A percentile compares a stretch with the other conserved stretches of the same genome.
Conservation (phyloP, 2,113 vertebrate genomes). For the Ranitomeya variabilis region DNA sequence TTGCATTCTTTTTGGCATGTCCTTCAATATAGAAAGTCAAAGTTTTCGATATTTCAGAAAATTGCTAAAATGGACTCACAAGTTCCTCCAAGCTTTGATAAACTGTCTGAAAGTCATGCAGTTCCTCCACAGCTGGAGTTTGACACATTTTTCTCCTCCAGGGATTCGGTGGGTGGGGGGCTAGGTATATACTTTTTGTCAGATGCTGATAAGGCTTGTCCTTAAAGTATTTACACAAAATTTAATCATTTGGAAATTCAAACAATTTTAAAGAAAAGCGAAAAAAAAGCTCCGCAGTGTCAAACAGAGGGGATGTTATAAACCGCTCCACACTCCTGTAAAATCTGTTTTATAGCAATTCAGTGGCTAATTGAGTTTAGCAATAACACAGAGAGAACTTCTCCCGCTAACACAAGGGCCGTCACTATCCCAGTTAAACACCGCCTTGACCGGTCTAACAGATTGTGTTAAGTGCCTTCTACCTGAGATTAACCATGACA, state of each 20-base stretch:
- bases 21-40: too few species aligned
- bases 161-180: neutral
- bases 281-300: slow-evolving; percentile 9
- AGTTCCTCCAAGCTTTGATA: too few species aligned
- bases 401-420: neutral
- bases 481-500: slow-evolving; percentile 47
- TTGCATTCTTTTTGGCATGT: too few species aligned
- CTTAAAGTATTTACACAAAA: slow-evolving; percentile 22
- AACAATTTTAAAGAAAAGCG: slow-evolving; percentile 32
- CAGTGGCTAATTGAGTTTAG: slow-evolving; percentile 49
- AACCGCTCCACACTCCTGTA: slow-evolving; percentile 22
- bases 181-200: neutral
- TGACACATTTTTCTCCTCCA: neutral
- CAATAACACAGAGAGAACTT: slow-evolving; percentile 33
- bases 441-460: neutral
- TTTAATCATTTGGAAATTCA: slow-evolving; percentile 36
- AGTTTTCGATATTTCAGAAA: too few species aligned
- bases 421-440: slow-evolving; percentile 31
- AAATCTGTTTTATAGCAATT: slow-evolving; percentile 52
- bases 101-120: neutral
- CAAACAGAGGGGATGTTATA: slow-evolving; percentile 50
- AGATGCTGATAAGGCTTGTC: neutral
- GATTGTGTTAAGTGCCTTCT: slow-evolving; percentile 5
- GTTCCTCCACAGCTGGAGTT: neutral
- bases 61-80: too few species aligned